These are phyloP conservation scores for Vireo altiloquus DNA, from an alignment of 2,113 vertebrate genomes.

Conservation along the genomic window DNA sequence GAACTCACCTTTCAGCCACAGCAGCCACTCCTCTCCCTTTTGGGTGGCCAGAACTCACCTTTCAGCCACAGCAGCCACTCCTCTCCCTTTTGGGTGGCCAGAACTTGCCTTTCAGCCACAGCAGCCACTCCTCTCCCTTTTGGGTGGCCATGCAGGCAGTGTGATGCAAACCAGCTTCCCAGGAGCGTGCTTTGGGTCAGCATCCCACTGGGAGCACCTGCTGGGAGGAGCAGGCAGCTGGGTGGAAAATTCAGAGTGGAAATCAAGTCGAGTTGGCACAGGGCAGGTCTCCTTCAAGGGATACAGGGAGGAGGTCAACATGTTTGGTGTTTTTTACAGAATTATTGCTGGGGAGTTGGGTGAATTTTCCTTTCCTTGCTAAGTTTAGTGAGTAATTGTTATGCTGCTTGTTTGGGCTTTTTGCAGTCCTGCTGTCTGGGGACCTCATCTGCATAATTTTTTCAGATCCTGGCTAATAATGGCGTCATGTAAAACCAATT, in stretches of 20 bases:
- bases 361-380: background rate
- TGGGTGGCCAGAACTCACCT: background rate
- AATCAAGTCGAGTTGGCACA: background rate
- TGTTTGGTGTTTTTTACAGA: background rate
- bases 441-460: slow-evolving; percentile 22
- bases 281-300: background rate
- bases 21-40: background rate
- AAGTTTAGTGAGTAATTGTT: background rate
- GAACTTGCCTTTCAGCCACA: background rate
- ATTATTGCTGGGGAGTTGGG: background rate
- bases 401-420: background rate
- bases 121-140: background rate
- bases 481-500: background rate
- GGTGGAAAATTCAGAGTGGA: background rate
- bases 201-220: background rate
- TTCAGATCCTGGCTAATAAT: slow-evolving; percentile 7
- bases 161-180: background rate
- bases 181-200: background rate
- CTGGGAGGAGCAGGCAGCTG: background rate
- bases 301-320: background rate
- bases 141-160: background rate
- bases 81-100: background rate
- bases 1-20: background rate
- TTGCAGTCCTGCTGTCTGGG: background rate
- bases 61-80: background rate